Evolutionary conservation across 2,888 invertebrate species (phyloP).

Genomic region (Marasmarcha lunaedactyla): DNA sequence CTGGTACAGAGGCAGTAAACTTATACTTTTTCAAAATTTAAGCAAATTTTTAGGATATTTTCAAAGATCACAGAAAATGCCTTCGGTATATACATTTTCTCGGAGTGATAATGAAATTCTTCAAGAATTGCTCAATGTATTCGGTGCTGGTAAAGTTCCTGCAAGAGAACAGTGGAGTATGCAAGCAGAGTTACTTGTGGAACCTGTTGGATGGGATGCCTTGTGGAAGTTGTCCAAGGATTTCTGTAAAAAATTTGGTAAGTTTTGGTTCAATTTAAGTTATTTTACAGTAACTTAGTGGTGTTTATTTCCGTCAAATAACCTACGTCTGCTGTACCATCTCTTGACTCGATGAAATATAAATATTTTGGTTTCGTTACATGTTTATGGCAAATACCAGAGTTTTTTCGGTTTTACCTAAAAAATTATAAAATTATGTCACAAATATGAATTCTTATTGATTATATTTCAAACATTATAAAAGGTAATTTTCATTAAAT

Average conservation of each 20-base stretch:
- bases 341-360: no score
- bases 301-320: not conserved
- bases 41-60: no score
- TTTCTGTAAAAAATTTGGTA: slow-evolving; percentile 72
- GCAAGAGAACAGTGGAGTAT: slow-evolving; percentile 53
- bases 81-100: slow-evolving; percentile 47
- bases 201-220: slow-evolving; percentile 77
- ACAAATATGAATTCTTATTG: no score
- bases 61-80: slow-evolving; percentile 30
- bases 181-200: slow-evolving; percentile 69
- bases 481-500: no score
- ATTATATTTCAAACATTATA: no score
- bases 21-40: no score
- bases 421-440: no score
- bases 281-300: not conserved
- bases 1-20: no score
- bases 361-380: no score
- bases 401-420: no score
- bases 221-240: slow-evolving; percentile 76
- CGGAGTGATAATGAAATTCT: slow-evolving; percentile 48
- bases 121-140: slow-evolving; percentile 40
- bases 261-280: slow-evolving; percentile 19
- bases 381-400: no score
- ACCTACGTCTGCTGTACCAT: no score
- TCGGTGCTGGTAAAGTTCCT: slow-evolving; percentile 41